Evolutionary conservation across 2,888 invertebrate species (phyloP), one percentile per base, ranked within the genome.

Genomic region (Tuberolachnus salignus): DNA sequence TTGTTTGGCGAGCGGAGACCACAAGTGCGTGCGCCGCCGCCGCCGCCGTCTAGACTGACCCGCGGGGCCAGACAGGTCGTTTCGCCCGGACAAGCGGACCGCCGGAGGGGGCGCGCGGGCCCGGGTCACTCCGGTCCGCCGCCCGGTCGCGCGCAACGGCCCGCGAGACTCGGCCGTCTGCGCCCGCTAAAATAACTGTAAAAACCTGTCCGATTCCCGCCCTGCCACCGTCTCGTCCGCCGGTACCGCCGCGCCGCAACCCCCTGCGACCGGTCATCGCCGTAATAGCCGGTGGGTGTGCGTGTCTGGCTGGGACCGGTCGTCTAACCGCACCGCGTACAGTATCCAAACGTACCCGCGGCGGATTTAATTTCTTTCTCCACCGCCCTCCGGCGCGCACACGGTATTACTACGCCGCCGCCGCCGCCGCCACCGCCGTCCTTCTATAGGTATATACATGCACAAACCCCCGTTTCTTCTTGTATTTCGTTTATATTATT

Each of bases 51-150:
- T 78, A 78, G 78, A 78, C 78, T 78, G 78, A 78, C 78, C 78
- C 75, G 73, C 26, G 42, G 71, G 34, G 51, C 59, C 59, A 78
- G 75, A 78, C 78, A 78, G 78, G 78, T 78, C 59, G 67, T 78
- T 75, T 66, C 46, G 55, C 14, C 74, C 53, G 53, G 9, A 44
- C 71, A 46, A 42, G n/a, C n/a, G 9, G 34, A 6, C 63, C 73
- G 51, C 53, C 53, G n/a, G n/a, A n/a, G n/a, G n/a, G n/a, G n/a
- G 34, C 63, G 53, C 51, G 16, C 51, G 49, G n/a, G n/a, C n/a
- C n/a, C 73, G 14, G 67, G 75, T 59, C 75, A 66, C 34, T 6
- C n/a, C n/a, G n/a, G 34, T 34, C 3, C 34, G 34, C 34, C 3
- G 34, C 34, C n/a, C 34, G 34, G 34, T 34, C 34, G 34, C 34